Percentiles rank a stretch among this genome's conserved stretches.
These are phyloP conservation scores for Gallinago nigripennis DNA, from an alignment of 2,797 vertebrate genomes.

Conservation along the genomic window DNA sequence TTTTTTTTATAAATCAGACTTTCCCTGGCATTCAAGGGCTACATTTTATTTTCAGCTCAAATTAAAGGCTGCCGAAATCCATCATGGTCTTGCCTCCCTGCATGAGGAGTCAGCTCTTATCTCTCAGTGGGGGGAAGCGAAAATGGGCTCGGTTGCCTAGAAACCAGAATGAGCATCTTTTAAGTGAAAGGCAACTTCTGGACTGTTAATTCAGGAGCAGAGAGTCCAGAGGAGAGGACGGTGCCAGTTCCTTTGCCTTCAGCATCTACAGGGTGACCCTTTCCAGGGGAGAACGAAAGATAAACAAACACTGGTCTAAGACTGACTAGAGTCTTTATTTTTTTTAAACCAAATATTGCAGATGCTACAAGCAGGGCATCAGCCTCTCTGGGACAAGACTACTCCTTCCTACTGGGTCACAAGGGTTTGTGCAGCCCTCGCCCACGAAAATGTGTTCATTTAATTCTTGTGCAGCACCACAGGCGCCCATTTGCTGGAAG, in stretches of 20 bases:
- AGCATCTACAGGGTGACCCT: not conserved
- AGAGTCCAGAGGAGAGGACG: not conserved
- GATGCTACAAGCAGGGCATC: not conserved
- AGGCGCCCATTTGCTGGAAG: not conserved
- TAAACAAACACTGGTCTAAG: not conserved
- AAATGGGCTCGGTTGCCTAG: conserved; percentile 70
- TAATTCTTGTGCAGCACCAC: accelerated
- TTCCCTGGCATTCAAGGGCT: conserved; percentile 20
- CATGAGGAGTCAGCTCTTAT: conserved; percentile 57
- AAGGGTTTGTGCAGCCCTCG: not conserved
- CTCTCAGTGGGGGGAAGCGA: conserved; percentile 60
- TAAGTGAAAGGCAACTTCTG: conserved; percentile 54
- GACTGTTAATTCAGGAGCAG: conserved; percentile 33
- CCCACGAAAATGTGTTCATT: not conserved
- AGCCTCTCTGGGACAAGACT: not conserved
- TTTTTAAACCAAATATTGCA: not conserved
- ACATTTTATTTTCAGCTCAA: conserved; percentile 50
- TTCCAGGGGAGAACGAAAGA: accelerated
- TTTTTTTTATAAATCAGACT: not conserved
- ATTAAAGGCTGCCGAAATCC: conserved; percentile 59
- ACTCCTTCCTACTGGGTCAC: not conserved
- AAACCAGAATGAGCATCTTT: conserved; percentile 68
- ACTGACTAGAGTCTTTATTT: not conserved
- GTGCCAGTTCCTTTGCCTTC: not conserved
- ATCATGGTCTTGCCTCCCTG: conserved; percentile 54